Evolutionary conservation across 1,140 invertebrate genomes (phyloP).

Genomic region (Papilio aristodemus): DNA sequence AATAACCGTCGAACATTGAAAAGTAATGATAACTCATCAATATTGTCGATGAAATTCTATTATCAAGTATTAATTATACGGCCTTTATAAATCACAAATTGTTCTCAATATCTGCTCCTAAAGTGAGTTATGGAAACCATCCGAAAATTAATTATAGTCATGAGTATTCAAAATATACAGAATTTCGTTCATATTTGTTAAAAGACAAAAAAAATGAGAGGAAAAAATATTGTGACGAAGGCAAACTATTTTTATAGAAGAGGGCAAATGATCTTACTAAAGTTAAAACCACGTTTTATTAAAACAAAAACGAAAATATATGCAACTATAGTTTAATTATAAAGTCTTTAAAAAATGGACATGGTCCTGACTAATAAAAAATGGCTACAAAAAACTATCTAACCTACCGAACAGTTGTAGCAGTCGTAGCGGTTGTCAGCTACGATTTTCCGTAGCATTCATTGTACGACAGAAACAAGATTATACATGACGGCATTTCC

Average conservation of each 20-base stretch:
- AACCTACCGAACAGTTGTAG: background rate
- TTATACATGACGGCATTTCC: constrained; percentile 7
- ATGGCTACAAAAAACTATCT: background rate
- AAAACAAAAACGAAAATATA: too few species aligned
- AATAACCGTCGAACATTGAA: background rate
- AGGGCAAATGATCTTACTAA: too few species aligned
- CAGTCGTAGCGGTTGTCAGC: background rate
- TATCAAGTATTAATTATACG: constrained; percentile 6
- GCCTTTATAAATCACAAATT: constrained; percentile 11
- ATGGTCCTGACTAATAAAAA: background rate
- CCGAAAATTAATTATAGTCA: constrained; percentile 6
- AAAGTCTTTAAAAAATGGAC: too few species aligned
- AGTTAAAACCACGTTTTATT: too few species aligned
- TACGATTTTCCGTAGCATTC: constrained; percentile 14
- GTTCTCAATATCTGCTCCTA: background rate
- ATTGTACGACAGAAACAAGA: background rate
- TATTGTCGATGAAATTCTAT: constrained; percentile 16
- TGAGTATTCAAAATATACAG: background rate
- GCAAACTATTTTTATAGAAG: too few species aligned
- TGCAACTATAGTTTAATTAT: background rate
- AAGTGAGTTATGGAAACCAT: background rate
- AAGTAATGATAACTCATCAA: constrained; percentile 17
- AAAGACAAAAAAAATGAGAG: too few species aligned
- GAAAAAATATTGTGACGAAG: too few species aligned
- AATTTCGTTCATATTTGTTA: too few species aligned